Percentiles rank a stretch among this genome's conserved stretches.
phyloP scores from a whole-genome alignment of 1,140 invertebrate genomes.

The Propsilocerus akamusi region DNA sequence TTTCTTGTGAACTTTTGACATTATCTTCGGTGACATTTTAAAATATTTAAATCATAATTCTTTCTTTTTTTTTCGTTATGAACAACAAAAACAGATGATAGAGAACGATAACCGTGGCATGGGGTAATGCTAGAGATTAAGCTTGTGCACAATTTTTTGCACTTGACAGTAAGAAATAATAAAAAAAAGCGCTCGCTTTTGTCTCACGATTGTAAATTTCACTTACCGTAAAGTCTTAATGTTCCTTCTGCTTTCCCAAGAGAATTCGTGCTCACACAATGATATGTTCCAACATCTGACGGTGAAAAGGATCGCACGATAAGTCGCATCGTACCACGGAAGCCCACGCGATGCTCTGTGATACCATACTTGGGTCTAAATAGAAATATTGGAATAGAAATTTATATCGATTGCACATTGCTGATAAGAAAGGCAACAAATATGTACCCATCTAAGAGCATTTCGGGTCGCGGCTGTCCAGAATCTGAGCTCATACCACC shows the following conservation, averaged over 20 bases:
- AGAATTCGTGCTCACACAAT: constrained; percentile 78
- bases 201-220: constrained; percentile 5
- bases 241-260: constrained; percentile 70
- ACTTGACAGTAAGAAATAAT: constrained; percentile 7
- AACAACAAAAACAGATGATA: not conserved
- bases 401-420: not conserved
- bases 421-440: not conserved
- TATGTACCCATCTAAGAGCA: constrained; percentile 58
- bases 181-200: no score
- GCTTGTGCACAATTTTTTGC: not conserved
- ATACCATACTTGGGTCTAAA: constrained; percentile 64
- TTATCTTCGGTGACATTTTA: no score
- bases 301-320: constrained; percentile 57
- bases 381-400: constrained; percentile 6
- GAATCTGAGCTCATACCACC: constrained; percentile 16
- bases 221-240: constrained; percentile 69
- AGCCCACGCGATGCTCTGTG: constrained; percentile 53
- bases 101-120: not conserved
- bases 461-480: constrained; percentile 31
- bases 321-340: constrained; percentile 70
- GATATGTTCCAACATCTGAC: constrained; percentile 72
- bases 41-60: no score
- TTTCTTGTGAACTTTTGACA: no score
- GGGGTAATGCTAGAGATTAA: not conserved
- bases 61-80: not conserved